Base-by-base conservation (phyloP, 2,797 vertebrate genomes). In the Mycteria americana region DNA sequence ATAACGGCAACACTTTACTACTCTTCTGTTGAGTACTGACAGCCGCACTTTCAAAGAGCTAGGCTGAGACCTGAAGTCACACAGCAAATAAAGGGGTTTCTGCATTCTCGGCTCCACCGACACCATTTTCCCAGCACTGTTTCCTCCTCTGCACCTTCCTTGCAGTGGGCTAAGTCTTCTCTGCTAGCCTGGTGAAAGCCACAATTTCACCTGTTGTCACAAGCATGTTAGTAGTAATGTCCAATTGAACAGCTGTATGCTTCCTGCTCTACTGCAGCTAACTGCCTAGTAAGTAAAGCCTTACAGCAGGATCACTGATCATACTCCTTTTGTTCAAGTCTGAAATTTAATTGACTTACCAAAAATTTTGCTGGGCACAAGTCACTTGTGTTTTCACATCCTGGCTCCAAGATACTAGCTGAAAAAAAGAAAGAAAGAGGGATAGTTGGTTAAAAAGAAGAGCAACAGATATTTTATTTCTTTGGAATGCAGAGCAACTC, bases 21-120 rank as follows among this genome's bases (percentile, higher is more conserved):
- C 68, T 92, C 70, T 86, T 88, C 57, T 65, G 65, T 41, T 7
- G 50, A 73, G 72, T 5, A 46, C 46, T 6, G 31, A 43, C 39
- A 50, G 41, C 22, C 12, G 1, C 74, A 51, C 46, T 19, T 80
- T 45, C 48, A 53, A 90, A 77, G 69, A 87, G 89, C 79, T 92
- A 88, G 75, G 77, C 69, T 78, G 80, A 92, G 77, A 94, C 30
- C 77, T 82, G 24, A 51, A 96, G 63, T 39, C 86, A 69, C 91
- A 89, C 43, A 88, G 89, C 67, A 92, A 64, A 95, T 57, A 68
- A 86, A 72, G 30, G 30, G 30, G 73, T 51, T 89, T 96, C 73
- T 91, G 62, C 67, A 63, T 74, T 76, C 92, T 72, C 5, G 6
- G 65, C 78, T 95, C 51, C 53, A 63, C 22, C 16, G 7, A 18